These are phyloP conservation scores for Atlantisia rogersi DNA, from an alignment of 2,113 vertebrate genomes.

Conservation along the genomic window DNA sequence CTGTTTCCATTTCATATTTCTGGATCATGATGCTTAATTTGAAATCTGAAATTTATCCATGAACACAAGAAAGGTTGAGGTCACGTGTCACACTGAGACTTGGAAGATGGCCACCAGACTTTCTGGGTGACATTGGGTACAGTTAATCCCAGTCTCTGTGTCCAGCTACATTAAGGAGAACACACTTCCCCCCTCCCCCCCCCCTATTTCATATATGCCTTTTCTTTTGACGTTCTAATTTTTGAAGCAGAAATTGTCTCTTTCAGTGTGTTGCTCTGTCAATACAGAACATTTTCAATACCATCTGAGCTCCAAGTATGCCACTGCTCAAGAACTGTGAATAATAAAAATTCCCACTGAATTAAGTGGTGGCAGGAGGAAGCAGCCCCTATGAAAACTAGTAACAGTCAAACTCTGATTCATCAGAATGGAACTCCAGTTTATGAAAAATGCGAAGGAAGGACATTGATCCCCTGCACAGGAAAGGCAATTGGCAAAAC, in stretches of 20 bases:
- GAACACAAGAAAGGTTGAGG: background rate
- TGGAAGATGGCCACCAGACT: background rate
- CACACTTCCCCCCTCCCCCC: background rate
- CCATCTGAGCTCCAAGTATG: background rate
- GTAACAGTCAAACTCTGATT: conserved; percentile 1
- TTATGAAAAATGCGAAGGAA: conserved; percentile 1
- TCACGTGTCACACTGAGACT: background rate
- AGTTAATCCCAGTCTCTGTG: background rate
- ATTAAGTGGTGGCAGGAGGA: background rate
- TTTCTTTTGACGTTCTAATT: background rate
- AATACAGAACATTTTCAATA: background rate
- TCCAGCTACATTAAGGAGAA: background rate
- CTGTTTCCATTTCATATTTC: background rate
- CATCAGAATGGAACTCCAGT: background rate
- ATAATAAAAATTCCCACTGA: background rate
- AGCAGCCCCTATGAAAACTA: background rate
- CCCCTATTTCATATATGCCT: background rate
- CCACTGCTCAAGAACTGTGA: background rate
- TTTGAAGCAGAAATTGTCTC: background rate
- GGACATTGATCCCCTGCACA: background rate
- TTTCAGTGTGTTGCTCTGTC: background rate
- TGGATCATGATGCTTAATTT: background rate
- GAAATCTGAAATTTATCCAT: background rate
- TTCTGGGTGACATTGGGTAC: background rate
- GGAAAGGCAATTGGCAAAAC: conserved; percentile 18